phyloP scores from a whole-genome alignment of 1,140 invertebrate genomes.

The Papilio machaon region DNA sequence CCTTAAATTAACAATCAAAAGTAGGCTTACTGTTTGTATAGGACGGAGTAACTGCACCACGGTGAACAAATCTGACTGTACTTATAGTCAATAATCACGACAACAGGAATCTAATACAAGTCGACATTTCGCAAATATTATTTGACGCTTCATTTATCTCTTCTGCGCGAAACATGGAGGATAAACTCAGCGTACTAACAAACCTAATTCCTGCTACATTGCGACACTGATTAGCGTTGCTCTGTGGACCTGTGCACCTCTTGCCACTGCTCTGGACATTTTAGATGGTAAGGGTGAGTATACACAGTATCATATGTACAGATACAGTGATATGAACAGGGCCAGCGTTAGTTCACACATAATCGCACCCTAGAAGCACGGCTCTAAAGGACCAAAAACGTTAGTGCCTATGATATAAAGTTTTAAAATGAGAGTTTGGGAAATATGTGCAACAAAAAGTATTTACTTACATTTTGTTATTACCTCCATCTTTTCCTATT shows the following conservation, averaged over 20 bases:
- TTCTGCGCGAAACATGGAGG: not conserved
- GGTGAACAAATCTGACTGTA: too few species aligned
- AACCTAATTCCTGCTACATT: constrained; percentile 11
- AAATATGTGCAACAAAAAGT: too few species aligned
- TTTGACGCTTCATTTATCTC: constrained; percentile 20
- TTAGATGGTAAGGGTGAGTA: not conserved
- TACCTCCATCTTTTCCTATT: too few species aligned
- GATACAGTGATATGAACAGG: not conserved
- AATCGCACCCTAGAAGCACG: too few species aligned
- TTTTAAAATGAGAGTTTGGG: too few species aligned
- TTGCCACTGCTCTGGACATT: not conserved
- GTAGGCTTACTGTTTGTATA: too few species aligned
- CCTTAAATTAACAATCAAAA: too few species aligned
- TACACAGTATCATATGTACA: not conserved
- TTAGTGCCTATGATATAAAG: too few species aligned
- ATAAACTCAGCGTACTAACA: not conserved
- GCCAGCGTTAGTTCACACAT: too few species aligned
- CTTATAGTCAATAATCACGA: not conserved
- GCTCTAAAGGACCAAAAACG: too few species aligned
- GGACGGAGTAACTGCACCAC: too few species aligned
- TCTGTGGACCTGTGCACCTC: not conserved
- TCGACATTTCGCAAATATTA: not conserved
- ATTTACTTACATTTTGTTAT: too few species aligned
- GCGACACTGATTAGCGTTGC: constrained; percentile 10
- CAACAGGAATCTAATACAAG: not conserved